phyloP scores from a whole-genome alignment of 2,797 vertebrate genomes.

The Choloepus didactylus region DNA sequence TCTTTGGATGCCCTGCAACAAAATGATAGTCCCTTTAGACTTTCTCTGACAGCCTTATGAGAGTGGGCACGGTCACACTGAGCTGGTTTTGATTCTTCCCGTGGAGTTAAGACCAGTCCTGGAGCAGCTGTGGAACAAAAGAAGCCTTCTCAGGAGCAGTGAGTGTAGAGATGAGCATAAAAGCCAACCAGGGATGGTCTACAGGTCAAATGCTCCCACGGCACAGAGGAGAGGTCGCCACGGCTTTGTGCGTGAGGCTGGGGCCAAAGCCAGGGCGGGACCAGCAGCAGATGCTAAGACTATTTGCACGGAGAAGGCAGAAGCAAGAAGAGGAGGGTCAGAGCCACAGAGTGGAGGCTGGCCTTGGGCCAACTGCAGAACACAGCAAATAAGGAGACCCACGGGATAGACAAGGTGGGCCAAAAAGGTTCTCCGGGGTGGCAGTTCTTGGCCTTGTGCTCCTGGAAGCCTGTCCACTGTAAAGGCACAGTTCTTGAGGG shows the following conservation, averaged over 20 bases:
- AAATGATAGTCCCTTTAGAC: slow-evolving; percentile 13
- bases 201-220: not conserved
- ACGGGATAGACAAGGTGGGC: not conserved
- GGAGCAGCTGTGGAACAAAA: not conserved
- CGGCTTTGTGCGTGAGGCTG: not conserved
- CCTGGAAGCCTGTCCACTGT: not conserved
- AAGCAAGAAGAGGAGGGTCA: not conserved
- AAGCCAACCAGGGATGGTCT: not conserved
- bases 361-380: not conserved
- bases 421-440: not conserved
- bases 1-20: not conserved
- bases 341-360: not conserved
- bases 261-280: not conserved
- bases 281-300: not conserved
- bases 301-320: not conserved
- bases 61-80: not conserved
- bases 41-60: not conserved
- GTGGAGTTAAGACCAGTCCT: not conserved
- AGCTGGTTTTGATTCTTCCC: not conserved
- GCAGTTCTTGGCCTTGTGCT: too few relatives aligned
- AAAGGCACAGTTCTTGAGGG: not conserved
- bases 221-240: not conserved
- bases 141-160: not conserved
- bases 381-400: not conserved
- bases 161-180: not conserved